Evolutionary conservation across 2,797 vertebrate species (phyloP).

Genomic region (Falco biarmicus): DNA sequence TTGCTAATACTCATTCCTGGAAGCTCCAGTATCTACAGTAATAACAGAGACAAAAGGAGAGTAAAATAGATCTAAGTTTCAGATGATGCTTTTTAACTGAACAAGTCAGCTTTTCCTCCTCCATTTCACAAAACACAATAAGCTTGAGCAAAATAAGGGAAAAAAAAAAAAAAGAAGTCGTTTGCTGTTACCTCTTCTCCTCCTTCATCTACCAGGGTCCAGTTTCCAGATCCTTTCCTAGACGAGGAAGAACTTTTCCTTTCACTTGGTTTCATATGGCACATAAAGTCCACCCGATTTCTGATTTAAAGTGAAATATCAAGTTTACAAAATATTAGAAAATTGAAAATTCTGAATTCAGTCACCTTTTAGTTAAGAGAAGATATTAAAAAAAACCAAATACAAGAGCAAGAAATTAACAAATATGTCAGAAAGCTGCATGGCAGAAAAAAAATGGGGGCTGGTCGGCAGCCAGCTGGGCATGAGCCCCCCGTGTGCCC

Average conservation of each 20-base stretch:
- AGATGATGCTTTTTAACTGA: neutral
- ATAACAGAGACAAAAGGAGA: neutral
- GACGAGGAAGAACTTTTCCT: conserved; percentile 78
- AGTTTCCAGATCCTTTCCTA: conserved; percentile 89
- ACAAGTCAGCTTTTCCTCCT: neutral
- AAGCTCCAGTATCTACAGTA: neutral
- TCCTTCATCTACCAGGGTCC: conserved; percentile 97
- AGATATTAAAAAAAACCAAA: neutral
- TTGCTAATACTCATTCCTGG: neutral
- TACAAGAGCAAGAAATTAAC: neutral
- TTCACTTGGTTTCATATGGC: conserved; percentile 92
- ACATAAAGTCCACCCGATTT: conserved; percentile 90
- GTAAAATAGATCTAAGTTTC: neutral
- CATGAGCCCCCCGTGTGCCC: fast-evolving
- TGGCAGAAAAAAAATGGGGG: neutral
- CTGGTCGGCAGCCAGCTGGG: fast-evolving
- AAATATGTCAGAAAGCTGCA: neutral
- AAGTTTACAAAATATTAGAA: neutral
- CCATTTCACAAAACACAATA: neutral
- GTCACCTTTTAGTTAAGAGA: neutral
- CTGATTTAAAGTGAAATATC: conserved; percentile 68
- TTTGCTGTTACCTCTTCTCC: conserved; percentile 90
- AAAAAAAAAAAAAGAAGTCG: neutral
- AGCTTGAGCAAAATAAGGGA: neutral
- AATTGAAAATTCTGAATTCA: neutral